These are phyloP conservation scores for Hystrix cristata DNA, from an alignment of 2,113 vertebrate genomes.

Conservation along the genomic window DNA sequence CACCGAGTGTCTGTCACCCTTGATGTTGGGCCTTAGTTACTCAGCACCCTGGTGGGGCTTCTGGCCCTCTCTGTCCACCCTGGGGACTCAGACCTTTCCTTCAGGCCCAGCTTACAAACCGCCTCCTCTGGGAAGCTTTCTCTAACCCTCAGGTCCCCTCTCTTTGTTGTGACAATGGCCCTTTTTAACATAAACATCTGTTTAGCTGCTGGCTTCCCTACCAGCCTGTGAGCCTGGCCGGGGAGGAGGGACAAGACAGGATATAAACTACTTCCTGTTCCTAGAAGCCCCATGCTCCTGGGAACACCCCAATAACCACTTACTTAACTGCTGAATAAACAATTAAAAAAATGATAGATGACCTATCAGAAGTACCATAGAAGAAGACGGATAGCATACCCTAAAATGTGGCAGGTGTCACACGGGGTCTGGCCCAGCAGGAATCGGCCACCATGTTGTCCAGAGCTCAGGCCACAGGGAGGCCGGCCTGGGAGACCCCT, in stretches of 20 bases:
- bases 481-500: background rate
- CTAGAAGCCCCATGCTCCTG: fast-evolving
- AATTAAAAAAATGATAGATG: background rate
- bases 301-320: background rate
- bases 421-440: background rate
- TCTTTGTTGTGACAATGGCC: background rate
- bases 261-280: background rate
- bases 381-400: background rate
- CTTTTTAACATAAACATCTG: background rate
- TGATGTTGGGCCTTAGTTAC: fast-evolving
- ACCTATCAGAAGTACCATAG: background rate
- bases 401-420: background rate
- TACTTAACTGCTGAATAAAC: background rate
- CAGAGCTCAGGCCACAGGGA: fast-evolving
- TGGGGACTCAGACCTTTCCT: background rate
- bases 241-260: background rate
- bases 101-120: background rate
- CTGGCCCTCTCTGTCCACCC: background rate
- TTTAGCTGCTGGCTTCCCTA: background rate
- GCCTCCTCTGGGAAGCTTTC: background rate
- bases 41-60: background rate
- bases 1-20: fast-evolving
- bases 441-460: background rate
- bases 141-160: background rate
- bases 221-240: too few species aligned